A percentile compares a stretch with the other conserved stretches of the same genome.
Conservation (phyloP, 2,888 invertebrate species). For the Rhopalosiphum nymphaeae region DNA sequence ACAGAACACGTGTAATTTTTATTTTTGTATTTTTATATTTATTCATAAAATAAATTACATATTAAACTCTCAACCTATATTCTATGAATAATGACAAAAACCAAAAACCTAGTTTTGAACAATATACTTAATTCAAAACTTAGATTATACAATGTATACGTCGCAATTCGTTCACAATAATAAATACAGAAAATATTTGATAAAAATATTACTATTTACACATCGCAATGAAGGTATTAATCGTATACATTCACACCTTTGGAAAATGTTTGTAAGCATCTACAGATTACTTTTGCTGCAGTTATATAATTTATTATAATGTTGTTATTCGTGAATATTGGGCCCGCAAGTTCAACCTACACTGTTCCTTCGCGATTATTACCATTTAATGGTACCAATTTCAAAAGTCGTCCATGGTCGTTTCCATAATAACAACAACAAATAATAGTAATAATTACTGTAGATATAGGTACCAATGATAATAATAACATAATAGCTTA, state of each 20-base stretch:
- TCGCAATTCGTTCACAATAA: background rate
- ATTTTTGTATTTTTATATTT: background rate
- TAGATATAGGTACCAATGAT: background rate
- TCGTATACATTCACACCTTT: background rate
- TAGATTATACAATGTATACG: background rate
- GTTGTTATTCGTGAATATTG: background rate
- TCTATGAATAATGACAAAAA: background rate
- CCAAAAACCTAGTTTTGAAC: background rate
- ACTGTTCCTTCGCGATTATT: background rate
- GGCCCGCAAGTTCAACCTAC: background rate
- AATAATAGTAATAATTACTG: background rate
- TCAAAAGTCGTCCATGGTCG: background rate
- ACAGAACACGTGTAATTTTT: background rate
- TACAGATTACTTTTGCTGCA: background rate
- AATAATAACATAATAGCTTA: background rate
- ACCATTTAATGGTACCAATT: background rate
- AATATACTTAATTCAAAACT: background rate
- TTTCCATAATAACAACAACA: background rate
- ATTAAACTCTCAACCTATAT: background rate
- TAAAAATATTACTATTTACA: background rate
- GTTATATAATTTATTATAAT: background rate
- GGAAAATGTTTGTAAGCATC: background rate
- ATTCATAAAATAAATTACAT: background rate
- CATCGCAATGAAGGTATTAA: background rate
- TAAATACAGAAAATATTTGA: background rate